A percentile compares a stretch with the other conserved stretches of the same genome.
phyloP scores from a whole-genome alignment of 2,888 invertebrate species.

The Pachydiplax longipennis region DNA sequence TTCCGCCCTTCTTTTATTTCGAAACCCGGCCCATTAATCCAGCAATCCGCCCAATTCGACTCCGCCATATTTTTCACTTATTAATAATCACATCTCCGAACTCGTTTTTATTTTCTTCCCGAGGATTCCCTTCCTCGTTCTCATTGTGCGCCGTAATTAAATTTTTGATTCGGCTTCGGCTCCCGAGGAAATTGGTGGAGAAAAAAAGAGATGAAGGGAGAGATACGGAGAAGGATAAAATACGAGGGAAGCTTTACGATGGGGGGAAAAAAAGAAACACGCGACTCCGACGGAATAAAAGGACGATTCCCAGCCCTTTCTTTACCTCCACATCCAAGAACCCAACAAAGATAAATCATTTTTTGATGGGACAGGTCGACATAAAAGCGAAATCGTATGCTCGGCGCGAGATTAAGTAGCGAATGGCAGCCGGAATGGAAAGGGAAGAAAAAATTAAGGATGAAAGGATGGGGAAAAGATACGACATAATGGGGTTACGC shows the following conservation, averaged over 20 bases:
- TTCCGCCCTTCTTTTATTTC: not conserved
- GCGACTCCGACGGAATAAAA: not conserved
- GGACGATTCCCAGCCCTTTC: not conserved
- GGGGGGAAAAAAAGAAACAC: not conserved
- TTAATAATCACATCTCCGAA: not conserved
- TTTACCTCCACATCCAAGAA: not conserved
- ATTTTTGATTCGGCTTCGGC: not conserved
- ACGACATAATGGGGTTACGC: too few species aligned
- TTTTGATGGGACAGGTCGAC: not conserved
- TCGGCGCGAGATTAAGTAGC: not conserved
- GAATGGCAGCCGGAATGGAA: not conserved
- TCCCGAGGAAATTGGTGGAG: not conserved
- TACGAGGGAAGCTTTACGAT: not conserved
- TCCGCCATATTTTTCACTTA: not conserved
- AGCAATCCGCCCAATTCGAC: not conserved
- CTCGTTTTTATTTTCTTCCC: not conserved
- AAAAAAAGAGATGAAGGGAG: not conserved
- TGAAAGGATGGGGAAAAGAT: not conserved
- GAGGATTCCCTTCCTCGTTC: not conserved
- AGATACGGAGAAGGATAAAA: not conserved
- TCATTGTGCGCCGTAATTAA: not conserved
- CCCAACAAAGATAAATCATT: not conserved
- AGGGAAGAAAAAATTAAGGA: not conserved
- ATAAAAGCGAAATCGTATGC: not conserved
- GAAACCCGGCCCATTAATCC: not conserved